Conservation (phyloP, 2,113 vertebrate species). For the Pardalotus punctatus region DNA sequence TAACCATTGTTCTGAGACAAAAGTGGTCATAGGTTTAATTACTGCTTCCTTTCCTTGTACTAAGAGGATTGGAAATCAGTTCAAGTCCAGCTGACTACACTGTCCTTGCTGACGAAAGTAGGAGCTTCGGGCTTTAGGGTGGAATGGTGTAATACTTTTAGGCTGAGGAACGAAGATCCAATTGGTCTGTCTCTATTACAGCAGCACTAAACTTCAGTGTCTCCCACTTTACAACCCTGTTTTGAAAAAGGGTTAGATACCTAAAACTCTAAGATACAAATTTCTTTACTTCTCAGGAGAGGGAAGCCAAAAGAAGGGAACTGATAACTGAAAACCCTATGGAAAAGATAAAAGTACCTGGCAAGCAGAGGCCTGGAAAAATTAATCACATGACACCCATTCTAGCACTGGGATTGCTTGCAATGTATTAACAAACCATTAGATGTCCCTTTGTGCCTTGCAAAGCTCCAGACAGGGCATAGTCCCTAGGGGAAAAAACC, state of each 20-base stretch:
- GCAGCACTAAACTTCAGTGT: not conserved
- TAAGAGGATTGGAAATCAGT: not conserved
- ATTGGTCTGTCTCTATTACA: not conserved
- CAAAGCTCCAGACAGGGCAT: not conserved
- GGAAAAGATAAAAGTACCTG: not conserved
- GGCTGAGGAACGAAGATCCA: not conserved
- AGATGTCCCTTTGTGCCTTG: conserved; percentile 20
- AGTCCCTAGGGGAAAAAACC: not conserved
- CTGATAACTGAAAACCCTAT: not conserved
- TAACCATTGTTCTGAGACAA: not conserved
- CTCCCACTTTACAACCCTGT: not conserved
- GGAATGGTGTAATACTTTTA: not conserved
- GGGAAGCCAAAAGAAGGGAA: not conserved
- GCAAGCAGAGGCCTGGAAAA: not conserved
- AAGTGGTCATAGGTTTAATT: not conserved
- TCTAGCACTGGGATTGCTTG: not conserved
- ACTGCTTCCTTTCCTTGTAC: not conserved
- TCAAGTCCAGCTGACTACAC: not conserved
- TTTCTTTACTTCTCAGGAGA: not conserved
- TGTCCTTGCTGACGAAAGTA: not conserved
- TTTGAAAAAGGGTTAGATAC: not conserved
- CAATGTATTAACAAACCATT: conserved; percentile 19
- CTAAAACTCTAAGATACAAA: not conserved
- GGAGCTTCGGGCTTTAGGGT: not conserved
- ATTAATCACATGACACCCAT: not conserved